Base-by-base conservation (phyloP, 2,797 vertebrate species). In the Poeciliopsis turneri region DNA sequence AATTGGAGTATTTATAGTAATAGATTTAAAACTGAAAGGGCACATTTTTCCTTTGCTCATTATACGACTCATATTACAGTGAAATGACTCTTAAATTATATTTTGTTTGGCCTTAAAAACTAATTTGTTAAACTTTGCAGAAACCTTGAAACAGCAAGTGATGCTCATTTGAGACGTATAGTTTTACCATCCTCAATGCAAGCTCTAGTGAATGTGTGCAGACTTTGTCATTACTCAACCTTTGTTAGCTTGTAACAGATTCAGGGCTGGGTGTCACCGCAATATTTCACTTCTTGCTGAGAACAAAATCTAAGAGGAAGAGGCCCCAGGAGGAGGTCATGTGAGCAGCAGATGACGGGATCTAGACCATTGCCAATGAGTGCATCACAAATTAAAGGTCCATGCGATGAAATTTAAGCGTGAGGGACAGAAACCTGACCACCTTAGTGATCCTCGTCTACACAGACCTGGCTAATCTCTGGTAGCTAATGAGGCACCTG, bases 371-470 rank as follows among this genome's bases (percentile, higher is more conserved):
- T 81, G 78, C 85, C 77, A 85, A 88, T 78, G 85, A 92, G 80
- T 84, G 83, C 84, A 71, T 85, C 85, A 43, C 85, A 90, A 86
- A 90, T 92, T 90, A 90, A 93, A 88, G 89, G 91, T 92, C 85
- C 77, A 61, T 90, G 90, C 89, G 92, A 87, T 95, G 95, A 96
- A 95, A 95, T 94, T 91, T 71, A 94, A 95, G 91, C 83, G 64
- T 91, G 88, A 93, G 91, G 68, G 90, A 83, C 87, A 92, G 95
- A 95, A 95, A 96, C 93, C 87, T 93, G 93, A 96, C 87, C 91
- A 83, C 90, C 85, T 72, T 57, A 75, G 74, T 87, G 89, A 90
- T 91, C 88, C 84, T 66, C 77, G 51, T 80, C 84, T 80, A 87
- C 90, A 93, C 76, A 91, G 87, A 81, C 82, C 20, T 77, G 82